Base-by-base conservation (phyloP, 92 coral and sea anemone genomes). In the Porites evermanni region DNA sequence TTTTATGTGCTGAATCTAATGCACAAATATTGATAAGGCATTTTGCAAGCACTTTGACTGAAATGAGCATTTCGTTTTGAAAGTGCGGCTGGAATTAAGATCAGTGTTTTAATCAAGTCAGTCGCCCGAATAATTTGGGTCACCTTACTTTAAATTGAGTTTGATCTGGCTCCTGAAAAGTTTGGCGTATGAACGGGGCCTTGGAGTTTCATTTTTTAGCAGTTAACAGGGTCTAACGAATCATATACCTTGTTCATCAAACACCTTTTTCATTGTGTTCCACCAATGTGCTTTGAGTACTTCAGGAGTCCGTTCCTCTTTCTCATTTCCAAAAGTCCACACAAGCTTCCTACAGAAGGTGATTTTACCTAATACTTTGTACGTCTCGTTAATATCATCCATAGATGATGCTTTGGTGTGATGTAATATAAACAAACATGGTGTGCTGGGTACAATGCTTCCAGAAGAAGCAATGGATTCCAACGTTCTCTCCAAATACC, bases 241-340 rank as follows among this genome's bases (percentile, higher is more conserved):
- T 38, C 47, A 38, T 52, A 19, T 78, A 94, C 98, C 98, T 82
- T 90, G 89, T 67, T 94, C 98, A 67, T 94, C 98, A 94, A 94
- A 94, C 6, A 94, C 95, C 67, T 90, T 94, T 21, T 89, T 94
- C 95, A 94, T 93, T 5, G 94, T 95, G 73, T 91, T 90, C 98
- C 98, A 94, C 98, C 98, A 94, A 29, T 92, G 98, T 18, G 98
- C 94, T 75, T 93, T 94, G 12, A 94, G 87, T 1, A 94, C 95
- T 80, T 89, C 88, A 21, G 98, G 92, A 64, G 78, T 94, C 24
- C 95, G 78, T 54, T 94, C 95, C 19, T 94, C 98, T 21, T 93
- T 84, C 19, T 94, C 95, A 81, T 94, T 95, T 12, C 98, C 97
- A 89, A 94, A 94, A n/a, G 95, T 93, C 98, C 96, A 95, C 44